A percentile compares a stretch with the other conserved stretches of the same genome.
phyloP scores from a whole-genome alignment of 2,888 invertebrate genomes.

The Petrolisthes manimaculis region DNA sequence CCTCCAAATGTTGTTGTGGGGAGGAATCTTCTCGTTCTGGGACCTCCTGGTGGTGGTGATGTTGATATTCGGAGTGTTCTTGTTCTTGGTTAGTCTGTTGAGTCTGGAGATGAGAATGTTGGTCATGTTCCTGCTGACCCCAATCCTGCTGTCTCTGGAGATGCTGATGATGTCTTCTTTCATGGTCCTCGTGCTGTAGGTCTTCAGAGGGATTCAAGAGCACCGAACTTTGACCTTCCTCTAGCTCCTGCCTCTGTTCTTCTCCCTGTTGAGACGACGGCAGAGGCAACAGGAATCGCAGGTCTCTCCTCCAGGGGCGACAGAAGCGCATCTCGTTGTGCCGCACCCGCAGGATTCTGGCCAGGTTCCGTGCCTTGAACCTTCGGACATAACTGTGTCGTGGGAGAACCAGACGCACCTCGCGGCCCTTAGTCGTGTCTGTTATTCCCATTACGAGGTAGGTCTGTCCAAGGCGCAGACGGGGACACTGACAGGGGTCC shows the following conservation, averaged over 20 bases:
- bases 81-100: too few relatives aligned
- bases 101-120: too few relatives aligned
- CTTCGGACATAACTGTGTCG: conserved; percentile 66
- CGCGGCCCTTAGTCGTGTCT: conserved; percentile 66
- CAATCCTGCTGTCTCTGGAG: too few relatives aligned
- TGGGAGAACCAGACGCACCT: conserved; percentile 67
- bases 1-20: too few relatives aligned
- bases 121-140: too few relatives aligned
- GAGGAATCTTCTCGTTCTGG: too few relatives aligned
- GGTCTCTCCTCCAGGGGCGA: conserved; percentile 57
- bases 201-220: too few relatives aligned
- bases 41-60: too few relatives aligned
- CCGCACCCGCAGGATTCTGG: conserved; percentile 66
- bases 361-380: conserved; percentile 65
- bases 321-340: conserved; percentile 67
- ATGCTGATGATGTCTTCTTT: too few relatives aligned
- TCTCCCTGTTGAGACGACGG: neutral
- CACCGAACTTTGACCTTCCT: too few relatives aligned
- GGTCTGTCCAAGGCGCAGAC: conserved; percentile 65
- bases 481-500: conserved; percentile 66
- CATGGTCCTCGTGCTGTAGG: too few relatives aligned
- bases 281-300: conserved; percentile 26
- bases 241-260: neutral
- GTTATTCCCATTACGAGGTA: conserved; percentile 67
- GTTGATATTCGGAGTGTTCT: too few relatives aligned